Evolutionary conservation across 1,140 invertebrate genomes (phyloP).

Genomic region (Chrysomallon squamiferum): DNA sequence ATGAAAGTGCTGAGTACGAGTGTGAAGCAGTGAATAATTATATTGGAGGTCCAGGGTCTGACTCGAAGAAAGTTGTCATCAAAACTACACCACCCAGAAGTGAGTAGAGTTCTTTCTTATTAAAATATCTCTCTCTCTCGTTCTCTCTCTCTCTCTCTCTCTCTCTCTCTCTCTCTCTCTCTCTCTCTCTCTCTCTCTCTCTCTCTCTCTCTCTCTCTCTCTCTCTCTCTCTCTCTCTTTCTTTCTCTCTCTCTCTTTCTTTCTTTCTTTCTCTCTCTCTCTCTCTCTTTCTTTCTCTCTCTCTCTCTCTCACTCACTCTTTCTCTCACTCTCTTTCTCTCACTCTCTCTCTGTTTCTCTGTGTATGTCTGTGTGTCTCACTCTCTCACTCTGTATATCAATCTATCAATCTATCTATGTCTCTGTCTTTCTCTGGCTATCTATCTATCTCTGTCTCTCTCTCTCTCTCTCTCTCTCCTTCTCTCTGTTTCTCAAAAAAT

Average conservation of each 20-base stretch:
- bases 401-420: too few species aligned
- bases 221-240: background rate
- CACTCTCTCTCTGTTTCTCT: too few species aligned
- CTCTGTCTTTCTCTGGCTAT: too few species aligned
- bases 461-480: too few species aligned
- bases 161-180: background rate
- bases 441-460: too few species aligned
- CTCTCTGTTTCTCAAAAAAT: too few species aligned
- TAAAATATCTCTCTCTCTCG: too few species aligned
- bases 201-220: background rate
- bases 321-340: too few species aligned
- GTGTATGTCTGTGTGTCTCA: slow-evolving; percentile 12
- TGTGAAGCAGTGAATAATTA: slow-evolving; percentile 31
- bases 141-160: too few species aligned
- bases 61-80: slow-evolving; percentile 15
- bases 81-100: slow-evolving; percentile 15
- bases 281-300: slow-evolving; percentile 1
- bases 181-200: background rate
- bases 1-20: slow-evolving; percentile 23
- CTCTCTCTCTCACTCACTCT: too few species aligned
- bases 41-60: slow-evolving; percentile 15
- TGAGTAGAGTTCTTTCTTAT: slow-evolving; percentile 11
- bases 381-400: background rate
- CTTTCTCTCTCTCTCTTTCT: slow-evolving; percentile 4
- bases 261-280: slow-evolving; percentile 4